Conservation (phyloP, 2,888 invertebrate genomes). For the Lycophotia porphyrea region DNA sequence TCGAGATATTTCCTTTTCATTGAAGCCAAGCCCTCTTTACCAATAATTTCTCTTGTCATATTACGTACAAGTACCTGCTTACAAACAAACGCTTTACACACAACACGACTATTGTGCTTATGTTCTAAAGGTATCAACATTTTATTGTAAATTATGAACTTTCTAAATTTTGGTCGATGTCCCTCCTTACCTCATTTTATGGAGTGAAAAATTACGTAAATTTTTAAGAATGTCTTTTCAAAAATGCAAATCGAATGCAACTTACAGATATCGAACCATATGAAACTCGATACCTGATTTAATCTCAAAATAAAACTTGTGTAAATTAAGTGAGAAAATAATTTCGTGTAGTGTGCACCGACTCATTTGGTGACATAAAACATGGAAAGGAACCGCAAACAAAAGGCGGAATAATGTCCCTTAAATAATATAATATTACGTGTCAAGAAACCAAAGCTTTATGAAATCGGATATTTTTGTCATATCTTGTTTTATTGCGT, state of each 20-base stretch:
- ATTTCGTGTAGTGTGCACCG: slow-evolving; percentile 72
- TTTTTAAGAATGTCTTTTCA: slow-evolving; percentile 1
- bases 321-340: slow-evolving; percentile 42
- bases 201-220: background rate
- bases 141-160: slow-evolving; percentile 55
- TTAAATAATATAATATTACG: slow-evolving; percentile 89
- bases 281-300: slow-evolving; percentile 42
- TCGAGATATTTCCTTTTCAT: slow-evolving; percentile 87
- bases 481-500: slow-evolving; percentile 89
- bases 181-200: too few relatives aligned
- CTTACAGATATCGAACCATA: slow-evolving; percentile 22
- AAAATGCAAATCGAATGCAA: slow-evolving; percentile 13
- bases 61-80: slow-evolving; percentile 76
- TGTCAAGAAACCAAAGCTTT: slow-evolving; percentile 89
- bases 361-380: slow-evolving; percentile 76
- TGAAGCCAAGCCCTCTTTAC: slow-evolving; percentile 77
- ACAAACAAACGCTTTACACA: slow-evolving; percentile 70
- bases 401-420: slow-evolving; percentile 87
- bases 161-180: slow-evolving; percentile 43
- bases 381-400: slow-evolving; percentile 80
- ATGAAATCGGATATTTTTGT: slow-evolving; percentile 91
- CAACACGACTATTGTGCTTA: slow-evolving; percentile 67
- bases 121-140: slow-evolving; percentile 43
- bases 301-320: slow-evolving; percentile 34
- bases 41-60: slow-evolving; percentile 85